Evolutionary conservation across 2,888 invertebrate genomes (phyloP).

Genomic region (Boloria selene): DNA sequence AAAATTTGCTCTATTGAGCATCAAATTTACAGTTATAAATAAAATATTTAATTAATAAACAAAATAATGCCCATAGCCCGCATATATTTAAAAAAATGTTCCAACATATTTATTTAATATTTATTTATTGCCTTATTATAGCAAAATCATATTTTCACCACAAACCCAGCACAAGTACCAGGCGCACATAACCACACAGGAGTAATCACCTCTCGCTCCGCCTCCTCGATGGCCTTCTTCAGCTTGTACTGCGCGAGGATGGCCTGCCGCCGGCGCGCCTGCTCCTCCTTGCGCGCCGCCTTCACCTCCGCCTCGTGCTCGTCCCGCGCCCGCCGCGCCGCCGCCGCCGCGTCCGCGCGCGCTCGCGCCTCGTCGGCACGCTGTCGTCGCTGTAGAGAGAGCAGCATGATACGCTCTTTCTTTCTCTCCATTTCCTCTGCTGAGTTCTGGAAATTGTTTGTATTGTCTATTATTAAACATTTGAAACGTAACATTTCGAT

Average conservation of each 20-base stretch:
- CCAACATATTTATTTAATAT: too few relatives aligned
- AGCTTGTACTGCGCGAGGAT: conserved; percentile 96
- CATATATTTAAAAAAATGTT: too few relatives aligned
- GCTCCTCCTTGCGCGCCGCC: conserved; percentile 90
- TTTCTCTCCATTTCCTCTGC: conserved; percentile 96
- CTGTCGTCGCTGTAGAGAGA: conserved; percentile 94
- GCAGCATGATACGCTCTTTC: conserved; percentile 94
- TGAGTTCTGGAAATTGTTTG: conserved; percentile 82
- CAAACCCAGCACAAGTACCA: not conserved
- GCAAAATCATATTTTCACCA: too few relatives aligned
- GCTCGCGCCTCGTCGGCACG: conserved; percentile 94
- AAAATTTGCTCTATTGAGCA: too few relatives aligned
- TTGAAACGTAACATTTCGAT: too few relatives aligned
- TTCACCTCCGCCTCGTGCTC: conserved; percentile 89
- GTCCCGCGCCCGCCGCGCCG: conserved; percentile 88
- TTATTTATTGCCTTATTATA: not conserved
- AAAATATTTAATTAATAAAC: too few relatives aligned
- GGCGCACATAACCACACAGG: not conserved
- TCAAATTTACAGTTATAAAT: too few relatives aligned
- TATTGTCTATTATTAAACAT: too few relatives aligned
- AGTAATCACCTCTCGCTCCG: conserved; percentile 88
- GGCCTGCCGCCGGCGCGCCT: conserved; percentile 91
- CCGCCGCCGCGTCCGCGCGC: conserved; percentile 91
- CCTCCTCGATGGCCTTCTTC: conserved; percentile 96
- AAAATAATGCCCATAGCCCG: too few relatives aligned